Conservation (phyloP, 2,888 invertebrate genomes). For the Oscheius onirici region DNA sequence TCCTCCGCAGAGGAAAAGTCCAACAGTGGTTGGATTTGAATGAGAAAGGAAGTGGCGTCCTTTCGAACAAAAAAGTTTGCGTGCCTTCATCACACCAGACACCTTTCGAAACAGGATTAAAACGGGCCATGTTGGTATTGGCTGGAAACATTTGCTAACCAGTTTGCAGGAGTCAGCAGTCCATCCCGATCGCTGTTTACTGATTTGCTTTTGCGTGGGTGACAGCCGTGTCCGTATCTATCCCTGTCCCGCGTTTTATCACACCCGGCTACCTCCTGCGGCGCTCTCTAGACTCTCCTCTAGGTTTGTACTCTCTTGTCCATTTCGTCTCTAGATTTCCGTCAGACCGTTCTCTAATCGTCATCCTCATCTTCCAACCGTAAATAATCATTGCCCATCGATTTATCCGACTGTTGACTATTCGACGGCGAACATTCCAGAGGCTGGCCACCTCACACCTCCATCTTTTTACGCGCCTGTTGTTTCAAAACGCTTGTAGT, state of each 20-base stretch:
- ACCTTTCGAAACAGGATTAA: neutral
- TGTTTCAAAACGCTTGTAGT: constrained; percentile 6
- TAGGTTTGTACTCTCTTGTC: constrained; percentile 2
- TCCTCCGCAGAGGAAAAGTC: neutral
- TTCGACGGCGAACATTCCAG: constrained; percentile 30
- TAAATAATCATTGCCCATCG: constrained; percentile 30
- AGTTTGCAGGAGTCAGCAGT: constrained; percentile 3
- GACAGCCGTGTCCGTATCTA: constrained; percentile 34
- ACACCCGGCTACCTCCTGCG: constrained; percentile 20
- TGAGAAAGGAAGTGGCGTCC: constrained; percentile 15
- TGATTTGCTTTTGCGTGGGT: constrained; percentile 26
- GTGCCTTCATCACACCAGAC: neutral
- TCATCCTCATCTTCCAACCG: constrained; percentile 25
- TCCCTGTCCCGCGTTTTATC: constrained; percentile 24
- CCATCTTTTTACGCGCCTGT: constrained; percentile 23
- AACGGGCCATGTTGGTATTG: neutral
- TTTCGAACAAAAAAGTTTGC: constrained; percentile 3
- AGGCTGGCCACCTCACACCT: constrained; percentile 24
- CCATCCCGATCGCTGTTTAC: constrained; percentile 15
- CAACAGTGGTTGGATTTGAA: constrained; percentile 13
- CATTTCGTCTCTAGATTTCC: neutral
- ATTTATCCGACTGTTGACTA: constrained; percentile 30
- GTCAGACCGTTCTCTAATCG: constrained; percentile 10
- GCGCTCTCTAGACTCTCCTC: constrained; percentile 18
- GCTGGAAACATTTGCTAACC: constrained; percentile 11